phyloP scores from a whole-genome alignment of 2,797 vertebrate genomes.

The Halcyon badia region DNA sequence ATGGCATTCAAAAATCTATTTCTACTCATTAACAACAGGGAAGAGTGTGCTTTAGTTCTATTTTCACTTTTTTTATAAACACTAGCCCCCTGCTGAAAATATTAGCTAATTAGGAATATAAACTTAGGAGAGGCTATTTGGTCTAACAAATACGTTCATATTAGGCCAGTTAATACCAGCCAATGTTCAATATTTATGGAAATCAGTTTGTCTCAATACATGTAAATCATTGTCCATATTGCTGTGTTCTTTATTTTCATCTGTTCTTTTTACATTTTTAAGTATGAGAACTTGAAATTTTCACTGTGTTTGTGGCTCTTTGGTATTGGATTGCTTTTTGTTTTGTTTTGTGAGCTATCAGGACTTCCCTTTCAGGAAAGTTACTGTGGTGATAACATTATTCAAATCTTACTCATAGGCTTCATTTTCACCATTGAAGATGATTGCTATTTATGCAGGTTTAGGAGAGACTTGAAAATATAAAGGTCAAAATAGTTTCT shows the following conservation, averaged over 20 bases:
- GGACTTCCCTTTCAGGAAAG: background rate
- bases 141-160: background rate
- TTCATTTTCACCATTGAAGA: background rate
- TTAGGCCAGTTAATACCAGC: background rate
- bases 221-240: background rate
- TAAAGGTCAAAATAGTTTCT: background rate
- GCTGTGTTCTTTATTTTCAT: background rate
- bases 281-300: background rate
- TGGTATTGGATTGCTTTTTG: background rate
- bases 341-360: background rate
- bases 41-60: background rate
- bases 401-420: background rate
- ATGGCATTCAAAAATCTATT: background rate
- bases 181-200: background rate
- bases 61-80: background rate
- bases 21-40: background rate
- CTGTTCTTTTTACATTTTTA: background rate
- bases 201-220: background rate
- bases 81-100: background rate
- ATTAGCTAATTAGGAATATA: background rate
- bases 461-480: background rate
- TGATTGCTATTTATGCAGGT: background rate
- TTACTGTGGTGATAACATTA: background rate
- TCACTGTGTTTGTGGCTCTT: background rate
- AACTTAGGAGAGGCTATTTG: background rate